Percentiles rank a stretch among this genome's conserved stretches.
Evolutionary conservation across 1,140 invertebrate species (phyloP).

Genomic region (Drosophila ficusphila): DNA sequence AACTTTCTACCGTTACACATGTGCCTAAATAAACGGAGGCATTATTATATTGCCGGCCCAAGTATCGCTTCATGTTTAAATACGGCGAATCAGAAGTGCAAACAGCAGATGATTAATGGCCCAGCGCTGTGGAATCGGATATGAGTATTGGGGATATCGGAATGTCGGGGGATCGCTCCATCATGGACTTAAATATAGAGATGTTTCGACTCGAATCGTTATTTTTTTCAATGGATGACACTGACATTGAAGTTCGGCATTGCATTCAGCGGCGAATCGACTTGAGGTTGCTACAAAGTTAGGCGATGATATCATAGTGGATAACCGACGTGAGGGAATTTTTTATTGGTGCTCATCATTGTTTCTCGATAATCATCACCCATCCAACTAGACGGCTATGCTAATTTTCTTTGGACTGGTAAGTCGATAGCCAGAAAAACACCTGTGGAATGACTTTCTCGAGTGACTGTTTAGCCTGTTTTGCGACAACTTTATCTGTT

Average conservation of each 20-base stretch:
- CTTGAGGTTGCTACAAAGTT: slow-evolving; percentile 51
- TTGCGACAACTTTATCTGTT: slow-evolving; percentile 13
- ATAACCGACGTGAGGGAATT: slow-evolving; percentile 66
- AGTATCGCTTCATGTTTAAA: slow-evolving; percentile 24
- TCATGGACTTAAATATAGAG: slow-evolving; percentile 25
- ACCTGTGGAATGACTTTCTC: slow-evolving; percentile 39
- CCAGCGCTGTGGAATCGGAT: slow-evolving; percentile 1
- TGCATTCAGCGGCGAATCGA: slow-evolving; percentile 15
- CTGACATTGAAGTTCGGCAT: slow-evolving; percentile 55
- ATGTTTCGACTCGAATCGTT: slow-evolving; percentile 5
- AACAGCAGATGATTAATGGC: slow-evolving; percentile 49
- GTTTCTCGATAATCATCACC: slow-evolving; percentile 39
- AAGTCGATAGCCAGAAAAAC: slow-evolving; percentile 33
- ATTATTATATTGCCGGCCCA: slow-evolving; percentile 21
- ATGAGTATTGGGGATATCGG: slow-evolving; percentile 16
- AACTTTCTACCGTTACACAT: slow-evolving; percentile 70
- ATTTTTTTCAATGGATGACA: slow-evolving; percentile 13
- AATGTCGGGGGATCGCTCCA: slow-evolving; percentile 2
- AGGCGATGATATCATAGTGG: slow-evolving; percentile 68
- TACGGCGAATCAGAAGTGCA: slow-evolving; percentile 59
- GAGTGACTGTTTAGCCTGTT: slow-evolving; percentile 23
- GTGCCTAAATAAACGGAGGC: slow-evolving; percentile 37
- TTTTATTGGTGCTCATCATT: slow-evolving; percentile 76
- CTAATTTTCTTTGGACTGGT: slow-evolving; percentile 22
- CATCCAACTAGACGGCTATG: slow-evolving; percentile 53